These are phyloP conservation scores for Phasia obesa DNA, from an alignment of 2,888 invertebrate genomes.

Conservation along the genomic window DNA sequence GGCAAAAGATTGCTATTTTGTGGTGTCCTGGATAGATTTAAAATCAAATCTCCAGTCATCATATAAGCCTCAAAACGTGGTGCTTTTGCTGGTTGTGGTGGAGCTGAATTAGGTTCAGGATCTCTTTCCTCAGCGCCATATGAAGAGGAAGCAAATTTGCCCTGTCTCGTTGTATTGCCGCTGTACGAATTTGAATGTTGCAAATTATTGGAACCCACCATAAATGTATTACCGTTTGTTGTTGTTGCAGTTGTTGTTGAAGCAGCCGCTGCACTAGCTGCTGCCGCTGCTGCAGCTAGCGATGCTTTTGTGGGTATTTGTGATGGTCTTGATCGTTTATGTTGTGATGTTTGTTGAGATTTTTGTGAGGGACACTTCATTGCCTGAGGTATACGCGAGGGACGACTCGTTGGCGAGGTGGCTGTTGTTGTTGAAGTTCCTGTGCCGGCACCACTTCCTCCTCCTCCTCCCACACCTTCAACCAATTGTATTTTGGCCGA, in stretches of 20 bases:
- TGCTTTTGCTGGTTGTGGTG: conserved; percentile 80
- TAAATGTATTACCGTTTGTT: conserved; percentile 66
- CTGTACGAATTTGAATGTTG: conserved; percentile 78
- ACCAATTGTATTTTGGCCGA: conserved; percentile 79
- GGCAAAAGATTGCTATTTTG: conserved; percentile 86
- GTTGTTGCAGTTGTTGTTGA: conserved; percentile 71
- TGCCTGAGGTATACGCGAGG: conserved; percentile 85
- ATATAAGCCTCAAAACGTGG: conserved; percentile 94
- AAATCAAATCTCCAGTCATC: conserved; percentile 98
- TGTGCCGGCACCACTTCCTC: conserved; percentile 59
- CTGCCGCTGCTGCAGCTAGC: conserved; percentile 71
- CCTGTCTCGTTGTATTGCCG: conserved; percentile 74
- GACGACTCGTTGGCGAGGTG: conserved; percentile 82
- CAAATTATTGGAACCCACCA: conserved; percentile 64
- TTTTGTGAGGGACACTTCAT: conserved; percentile 78
- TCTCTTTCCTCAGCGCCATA: conserved; percentile 71
- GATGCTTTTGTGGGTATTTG: conserved; percentile 81
- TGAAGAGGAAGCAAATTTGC: conserved; percentile 47
- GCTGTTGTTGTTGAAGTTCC: conserved; percentile 68
- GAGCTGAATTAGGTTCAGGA: conserved; percentile 79
- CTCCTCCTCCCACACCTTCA: conserved; percentile 71
- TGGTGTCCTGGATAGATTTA: conserved; percentile 93
- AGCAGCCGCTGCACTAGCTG: conserved; percentile 67
- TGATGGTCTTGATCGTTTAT: conserved; percentile 80
- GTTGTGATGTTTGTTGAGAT: conserved; percentile 81